Percentiles rank a stretch among this genome's conserved stretches.
These are phyloP conservation scores for Pristionchus arcanus DNA, from an alignment of 2,888 invertebrate species.

Conservation along the genomic window DNA sequence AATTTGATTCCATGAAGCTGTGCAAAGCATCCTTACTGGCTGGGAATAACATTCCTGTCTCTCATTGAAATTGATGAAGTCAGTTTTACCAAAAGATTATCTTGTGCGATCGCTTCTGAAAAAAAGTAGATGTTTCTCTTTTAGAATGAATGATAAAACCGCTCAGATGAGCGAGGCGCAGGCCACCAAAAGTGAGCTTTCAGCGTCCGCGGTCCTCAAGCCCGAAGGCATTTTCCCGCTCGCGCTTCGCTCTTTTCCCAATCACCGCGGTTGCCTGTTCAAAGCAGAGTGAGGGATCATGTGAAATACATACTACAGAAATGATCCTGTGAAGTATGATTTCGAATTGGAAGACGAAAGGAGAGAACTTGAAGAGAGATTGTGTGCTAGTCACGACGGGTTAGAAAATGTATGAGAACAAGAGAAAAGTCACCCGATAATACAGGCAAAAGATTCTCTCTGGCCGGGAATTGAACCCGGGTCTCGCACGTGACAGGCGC, in stretches of 20 bases:
- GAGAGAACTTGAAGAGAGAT: not conserved
- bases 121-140: not conserved
- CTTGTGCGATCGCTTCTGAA: too few species aligned
- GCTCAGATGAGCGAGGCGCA: not conserved
- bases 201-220: constrained; percentile 58
- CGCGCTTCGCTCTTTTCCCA: constrained; percentile 61
- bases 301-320: constrained; percentile 68
- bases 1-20: not conserved
- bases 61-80: too few species aligned
- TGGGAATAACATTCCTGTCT: not conserved
- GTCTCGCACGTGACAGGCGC: constrained; percentile 73
- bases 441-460: constrained; percentile 60
- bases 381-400: not conserved
- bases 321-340: constrained; percentile 69
- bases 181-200: constrained; percentile 40
- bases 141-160: not conserved
- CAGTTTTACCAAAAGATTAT: too few species aligned
- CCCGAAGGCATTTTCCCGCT: constrained; percentile 60
- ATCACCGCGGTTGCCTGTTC: constrained; percentile 63
- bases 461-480: constrained; percentile 72
- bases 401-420: not conserved
- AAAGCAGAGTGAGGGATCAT: constrained; percentile 62
- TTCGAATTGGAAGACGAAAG: constrained; percentile 53
- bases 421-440: not conserved
- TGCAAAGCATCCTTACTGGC: not conserved